phyloP scores from a whole-genome alignment of 2,113 vertebrate species.

The Heterocephalus glaber region DNA sequence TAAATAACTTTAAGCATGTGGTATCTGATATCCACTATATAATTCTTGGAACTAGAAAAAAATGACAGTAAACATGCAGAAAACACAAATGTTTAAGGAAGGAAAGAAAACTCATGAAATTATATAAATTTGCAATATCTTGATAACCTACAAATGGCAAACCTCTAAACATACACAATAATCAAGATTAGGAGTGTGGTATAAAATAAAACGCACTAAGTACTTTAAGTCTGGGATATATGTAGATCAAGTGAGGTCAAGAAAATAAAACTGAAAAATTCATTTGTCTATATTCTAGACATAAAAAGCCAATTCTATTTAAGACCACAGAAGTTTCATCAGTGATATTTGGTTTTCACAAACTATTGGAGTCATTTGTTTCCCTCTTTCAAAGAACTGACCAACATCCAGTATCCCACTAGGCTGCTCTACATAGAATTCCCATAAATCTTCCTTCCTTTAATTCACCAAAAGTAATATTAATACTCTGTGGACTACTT shows the following conservation, averaged over 20 bases:
- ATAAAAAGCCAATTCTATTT: background rate
- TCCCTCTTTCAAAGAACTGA: background rate
- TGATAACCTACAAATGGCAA: background rate
- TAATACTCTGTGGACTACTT: background rate
- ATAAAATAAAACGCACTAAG: background rate
- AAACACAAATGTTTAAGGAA: background rate
- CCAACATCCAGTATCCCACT: rapidly evolving
- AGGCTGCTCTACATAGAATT: background rate
- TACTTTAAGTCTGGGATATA: background rate
- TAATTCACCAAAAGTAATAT: background rate
- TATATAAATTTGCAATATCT: background rate
- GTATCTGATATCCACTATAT: background rate
- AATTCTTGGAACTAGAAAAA: background rate
- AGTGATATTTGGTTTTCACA: background rate
- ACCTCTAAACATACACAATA: background rate
- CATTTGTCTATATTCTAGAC: background rate
- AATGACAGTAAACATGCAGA: background rate
- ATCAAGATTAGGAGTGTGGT: background rate
- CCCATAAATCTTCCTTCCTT: background rate
- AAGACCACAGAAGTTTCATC: background rate
- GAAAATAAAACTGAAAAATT: background rate
- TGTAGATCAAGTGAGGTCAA: background rate
- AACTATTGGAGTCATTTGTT: background rate
- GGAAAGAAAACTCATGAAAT: background rate
- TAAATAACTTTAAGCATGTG: background rate